Evolutionary conservation across 2,797 vertebrate species (phyloP), one percentile per base, ranked within the genome.

Genomic region (Urophycis tenuis): DNA sequence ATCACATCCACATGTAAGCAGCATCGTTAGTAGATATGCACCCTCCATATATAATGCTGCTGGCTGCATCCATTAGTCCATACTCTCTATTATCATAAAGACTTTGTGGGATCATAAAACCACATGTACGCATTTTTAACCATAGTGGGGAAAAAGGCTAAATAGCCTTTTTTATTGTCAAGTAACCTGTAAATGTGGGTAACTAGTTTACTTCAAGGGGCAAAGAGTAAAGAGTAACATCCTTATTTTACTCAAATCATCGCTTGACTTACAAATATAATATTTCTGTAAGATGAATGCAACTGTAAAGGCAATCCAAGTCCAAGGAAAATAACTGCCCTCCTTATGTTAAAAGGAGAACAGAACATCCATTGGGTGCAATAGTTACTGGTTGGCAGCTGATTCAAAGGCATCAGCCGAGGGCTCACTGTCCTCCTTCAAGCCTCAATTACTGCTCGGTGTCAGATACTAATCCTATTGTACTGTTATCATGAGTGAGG

Each of bases 21-120:
- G 90, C 82, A 82, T 84, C 86, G 88, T 89, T 90, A 90, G 87
- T 89, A 89, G 86, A 86, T 87, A 90, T 88, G 89, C 88, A 88
- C 90, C 84, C 88, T 88, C 82, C 84, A 86, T 89, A 14, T 15
- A 17, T 12, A 85, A 84, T 85, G 86, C 90, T 88, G 69, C 69
- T 33, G 69, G 30, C 30, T 71, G 30, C 31, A 19, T 71, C 31
- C 88, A 90, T 91, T 89, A 89, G 87, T 84, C 85, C 85, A 87
- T 89, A 15, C 89, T 86, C 90, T 85, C 84, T 85, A 90, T 85
- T 85, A 90, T 90, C 88, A 90, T 80, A 80, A 75, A 74, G 81
- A 85, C 82, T 77, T 82, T 78, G 83, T 82, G 71, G 86, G 83
- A 81, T 84, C 82, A 80, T 73, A 80, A 80, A 76, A 77, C 81